phyloP scores from a whole-genome alignment of 2,797 vertebrate genomes.

The Acomys russatus region DNA sequence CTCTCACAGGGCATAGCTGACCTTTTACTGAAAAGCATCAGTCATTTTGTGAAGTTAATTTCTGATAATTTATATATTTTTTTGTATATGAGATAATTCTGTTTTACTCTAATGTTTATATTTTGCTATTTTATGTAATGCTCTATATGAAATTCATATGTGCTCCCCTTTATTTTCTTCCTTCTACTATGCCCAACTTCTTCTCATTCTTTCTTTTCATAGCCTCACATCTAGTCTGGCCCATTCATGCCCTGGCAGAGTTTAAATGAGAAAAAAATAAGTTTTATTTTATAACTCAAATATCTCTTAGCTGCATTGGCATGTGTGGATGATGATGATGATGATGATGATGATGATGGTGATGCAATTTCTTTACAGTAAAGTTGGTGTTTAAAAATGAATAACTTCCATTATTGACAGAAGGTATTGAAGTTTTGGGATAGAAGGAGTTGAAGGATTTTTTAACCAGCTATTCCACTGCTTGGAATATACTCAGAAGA shows the following conservation, averaged over 20 bases:
- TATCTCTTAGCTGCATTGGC: background rate
- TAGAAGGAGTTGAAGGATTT: background rate
- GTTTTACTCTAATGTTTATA: background rate
- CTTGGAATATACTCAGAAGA: too few species aligned
- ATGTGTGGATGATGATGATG: background rate
- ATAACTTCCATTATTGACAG: background rate
- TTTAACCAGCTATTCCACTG: too few species aligned
- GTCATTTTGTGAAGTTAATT: background rate
- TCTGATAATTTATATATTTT: background rate
- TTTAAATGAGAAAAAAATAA: background rate
- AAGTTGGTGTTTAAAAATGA: background rate
- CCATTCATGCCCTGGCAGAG: background rate
- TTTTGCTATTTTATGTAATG: background rate
- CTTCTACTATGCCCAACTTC: too few species aligned
- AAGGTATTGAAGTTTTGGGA: background rate
- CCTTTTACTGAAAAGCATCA: background rate
- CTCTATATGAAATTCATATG: background rate
- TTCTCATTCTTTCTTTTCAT: background rate
- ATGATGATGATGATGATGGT: background rate
- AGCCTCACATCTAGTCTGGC: background rate
- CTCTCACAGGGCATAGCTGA: background rate
- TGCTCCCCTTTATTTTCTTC: rapidly evolving
- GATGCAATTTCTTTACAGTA: background rate
- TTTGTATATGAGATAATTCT: background rate
- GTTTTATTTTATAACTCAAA: background rate